Evolutionary conservation across 2,797 vertebrate genomes (phyloP), one percentile per base, ranked within the genome.

Genomic region (Poecilia wingei): DNA sequence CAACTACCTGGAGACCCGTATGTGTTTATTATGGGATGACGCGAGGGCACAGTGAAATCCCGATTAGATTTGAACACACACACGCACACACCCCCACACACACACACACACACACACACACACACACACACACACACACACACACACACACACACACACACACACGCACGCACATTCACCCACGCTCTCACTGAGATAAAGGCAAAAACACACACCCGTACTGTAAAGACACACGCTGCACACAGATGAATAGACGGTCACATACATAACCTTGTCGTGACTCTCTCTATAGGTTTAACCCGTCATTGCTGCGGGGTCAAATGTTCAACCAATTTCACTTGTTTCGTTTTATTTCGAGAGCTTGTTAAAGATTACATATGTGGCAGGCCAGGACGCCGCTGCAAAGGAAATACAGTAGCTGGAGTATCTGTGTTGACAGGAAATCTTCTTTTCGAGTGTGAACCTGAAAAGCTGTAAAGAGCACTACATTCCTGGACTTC

Each of bases 11-110:
- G 80, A 84, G 85, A 91, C 91, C 90, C 91, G 90, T 87, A 75
- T 84, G 84, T 92, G 86, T 91, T 94, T 93, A 89, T 92, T 92
- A 88, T 90, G 80, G 85, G 86, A 92, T 87, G 88, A 90, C 87
- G 93, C 92, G 86, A 91, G 79, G 82, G 81, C 85, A 88, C 25
- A 31, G 87, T 75, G 79, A 85, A 91, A 89, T 88, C 85, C 87
- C 57, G 53, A 90, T 85, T 84, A 91, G 90, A 91, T 92, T 92
- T 88, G 80, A 83, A 74, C 77, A 69, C 87, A 88, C 43, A 61
- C 69, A 31, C n/a, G n/a, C n/a, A n/a, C n/a, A n/a, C 36, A 41
- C 18, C 3, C 36, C n/a, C 31, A 74, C 77, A 69, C 87, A 74
- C 77, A 69, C 87, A 1, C 31, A 31, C 31, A 74, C 77, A 69